These are phyloP conservation scores for Sebastes oblongus DNA, from an alignment of 2,797 vertebrate genomes.

Conservation along the genomic window DNA sequence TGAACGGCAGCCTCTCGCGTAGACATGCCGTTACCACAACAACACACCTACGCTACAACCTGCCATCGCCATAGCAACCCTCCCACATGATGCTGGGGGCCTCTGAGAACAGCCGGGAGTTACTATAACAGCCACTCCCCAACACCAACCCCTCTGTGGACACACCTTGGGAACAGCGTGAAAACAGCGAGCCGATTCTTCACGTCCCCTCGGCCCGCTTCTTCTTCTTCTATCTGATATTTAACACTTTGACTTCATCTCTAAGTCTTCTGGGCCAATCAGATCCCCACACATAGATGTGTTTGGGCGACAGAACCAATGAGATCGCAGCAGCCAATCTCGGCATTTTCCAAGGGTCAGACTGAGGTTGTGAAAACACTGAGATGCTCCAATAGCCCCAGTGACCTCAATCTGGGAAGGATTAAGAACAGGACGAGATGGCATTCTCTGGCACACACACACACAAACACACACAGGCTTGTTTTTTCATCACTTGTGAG, in stretches of 20 bases:
- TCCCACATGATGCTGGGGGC: slow-evolving; percentile 64
- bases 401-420: slow-evolving; percentile 78
- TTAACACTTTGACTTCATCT: slow-evolving; percentile 27
- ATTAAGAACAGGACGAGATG: slow-evolving; percentile 66
- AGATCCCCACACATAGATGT: not conserved
- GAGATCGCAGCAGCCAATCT: slow-evolving; percentile 30
- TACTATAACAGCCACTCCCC: slow-evolving; percentile 58
- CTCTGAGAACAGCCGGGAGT: slow-evolving; percentile 58
- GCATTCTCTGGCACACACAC: slow-evolving; percentile 48
- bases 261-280: slow-evolving; percentile 29
- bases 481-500: slow-evolving; percentile 1
- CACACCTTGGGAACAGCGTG: not conserved
- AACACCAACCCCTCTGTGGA: slow-evolving; percentile 19
- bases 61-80: slow-evolving; percentile 77
- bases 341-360: slow-evolving; percentile 37
- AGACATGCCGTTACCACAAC: slow-evolving; percentile 65
- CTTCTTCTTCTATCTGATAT: slow-evolving; percentile 14
- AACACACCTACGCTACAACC: slow-evolving; percentile 81
- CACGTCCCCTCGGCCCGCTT: not conserved
- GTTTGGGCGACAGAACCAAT: slow-evolving; percentile 28
- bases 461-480: slow-evolving; percentile 8
- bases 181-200: slow-evolving; percentile 9
- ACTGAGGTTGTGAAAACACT: slow-evolving; percentile 56
- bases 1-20: slow-evolving; percentile 42
- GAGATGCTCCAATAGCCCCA: slow-evolving; percentile 57